These are phyloP conservation scores for Amyelois transitella DNA, from an alignment of 1,140 invertebrate species.

Conservation along the genomic window DNA sequence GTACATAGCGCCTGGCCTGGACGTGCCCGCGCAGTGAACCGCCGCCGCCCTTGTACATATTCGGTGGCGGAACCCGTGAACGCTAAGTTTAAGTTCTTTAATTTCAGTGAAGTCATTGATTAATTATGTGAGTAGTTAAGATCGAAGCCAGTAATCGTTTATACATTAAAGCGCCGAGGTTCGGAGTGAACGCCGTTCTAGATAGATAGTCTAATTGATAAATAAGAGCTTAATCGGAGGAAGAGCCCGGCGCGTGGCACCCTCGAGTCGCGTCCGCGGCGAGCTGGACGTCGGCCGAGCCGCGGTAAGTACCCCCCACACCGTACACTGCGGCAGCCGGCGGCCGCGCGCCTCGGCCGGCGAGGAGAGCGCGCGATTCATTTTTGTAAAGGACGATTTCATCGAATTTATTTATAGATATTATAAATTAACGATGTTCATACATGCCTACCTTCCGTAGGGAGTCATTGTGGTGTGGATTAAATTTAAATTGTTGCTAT, in stretches of 20 bases:
- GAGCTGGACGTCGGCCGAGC: too few relatives aligned
- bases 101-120: conserved; percentile 45
- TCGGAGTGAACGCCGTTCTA: conserved; percentile 34
- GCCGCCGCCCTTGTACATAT: conserved; percentile 37
- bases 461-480: conserved; percentile 60
- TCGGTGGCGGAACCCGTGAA: conserved; percentile 22
- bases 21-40: conserved; percentile 31
- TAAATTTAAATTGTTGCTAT: conserved; percentile 65
- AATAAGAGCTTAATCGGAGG: conserved; percentile 41
- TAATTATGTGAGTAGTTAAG: conserved; percentile 45
- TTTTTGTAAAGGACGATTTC: conserved; percentile 63
- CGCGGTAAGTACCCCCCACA: conserved; percentile 31
- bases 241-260: conserved; percentile 26
- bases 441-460: conserved; percentile 47
- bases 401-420: conserved; percentile 73
- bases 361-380: conserved; percentile 34
- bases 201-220: conserved; percentile 48
- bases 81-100: conserved; percentile 39
- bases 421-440: conserved; percentile 63
- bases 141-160: conserved; percentile 48
- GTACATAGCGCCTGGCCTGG: conserved; percentile 36
- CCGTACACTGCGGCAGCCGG: conserved; percentile 9
- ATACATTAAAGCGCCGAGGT: conserved; percentile 29
- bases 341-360: conserved; percentile 29
- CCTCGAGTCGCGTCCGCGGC: conserved; percentile 11